These are phyloP conservation scores for Valencia hispanica DNA, from an alignment of 2,797 vertebrate genomes.

Conservation along the genomic window DNA sequence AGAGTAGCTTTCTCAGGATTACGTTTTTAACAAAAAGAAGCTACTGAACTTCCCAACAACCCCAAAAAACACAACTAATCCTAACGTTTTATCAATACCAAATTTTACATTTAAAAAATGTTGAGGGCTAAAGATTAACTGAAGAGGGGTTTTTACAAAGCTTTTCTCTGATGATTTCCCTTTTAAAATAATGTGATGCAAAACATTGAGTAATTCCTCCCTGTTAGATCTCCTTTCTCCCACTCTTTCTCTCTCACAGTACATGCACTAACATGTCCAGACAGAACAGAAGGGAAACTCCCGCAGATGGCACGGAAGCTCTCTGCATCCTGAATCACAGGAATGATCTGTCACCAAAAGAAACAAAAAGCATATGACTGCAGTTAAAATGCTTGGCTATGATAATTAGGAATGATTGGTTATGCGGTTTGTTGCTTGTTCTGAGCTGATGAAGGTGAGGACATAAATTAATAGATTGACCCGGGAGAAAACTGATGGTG, in stretches of 20 bases:
- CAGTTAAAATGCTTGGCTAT: conserved; percentile 21
- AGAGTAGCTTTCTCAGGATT: not conserved
- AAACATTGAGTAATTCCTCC: conserved; percentile 30
- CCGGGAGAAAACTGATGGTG: conserved; percentile 25
- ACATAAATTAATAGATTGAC: conserved; percentile 44
- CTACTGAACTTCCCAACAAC: not conserved
- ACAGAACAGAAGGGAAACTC: conserved; percentile 47
- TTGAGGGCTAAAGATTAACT: not conserved
- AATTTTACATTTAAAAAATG: conserved; percentile 19
- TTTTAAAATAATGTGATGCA: conserved; percentile 2
- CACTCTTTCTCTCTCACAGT: conserved; percentile 1
- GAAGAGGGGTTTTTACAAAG: not conserved
- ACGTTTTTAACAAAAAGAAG: not conserved
- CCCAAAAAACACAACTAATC: not conserved
- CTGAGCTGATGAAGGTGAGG: conserved; percentile 11
- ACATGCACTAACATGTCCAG: conserved; percentile 63
- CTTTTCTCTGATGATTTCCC: conserved; percentile 7
- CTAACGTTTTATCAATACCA: not conserved
- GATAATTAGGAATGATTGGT: conserved; percentile 20
- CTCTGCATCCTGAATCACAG: conserved; percentile 41
- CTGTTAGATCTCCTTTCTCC: conserved; percentile 20
- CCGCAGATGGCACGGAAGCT: conserved; percentile 31
- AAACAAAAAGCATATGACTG: conserved; percentile 14
- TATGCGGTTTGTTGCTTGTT: conserved; percentile 27
- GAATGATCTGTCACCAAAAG: conserved; percentile 29